Evolutionary conservation across 2,888 invertebrate genomes (phyloP), one percentile per base, ranked within the genome.

Genomic region (Prosopocoilus inquinatus): DNA sequence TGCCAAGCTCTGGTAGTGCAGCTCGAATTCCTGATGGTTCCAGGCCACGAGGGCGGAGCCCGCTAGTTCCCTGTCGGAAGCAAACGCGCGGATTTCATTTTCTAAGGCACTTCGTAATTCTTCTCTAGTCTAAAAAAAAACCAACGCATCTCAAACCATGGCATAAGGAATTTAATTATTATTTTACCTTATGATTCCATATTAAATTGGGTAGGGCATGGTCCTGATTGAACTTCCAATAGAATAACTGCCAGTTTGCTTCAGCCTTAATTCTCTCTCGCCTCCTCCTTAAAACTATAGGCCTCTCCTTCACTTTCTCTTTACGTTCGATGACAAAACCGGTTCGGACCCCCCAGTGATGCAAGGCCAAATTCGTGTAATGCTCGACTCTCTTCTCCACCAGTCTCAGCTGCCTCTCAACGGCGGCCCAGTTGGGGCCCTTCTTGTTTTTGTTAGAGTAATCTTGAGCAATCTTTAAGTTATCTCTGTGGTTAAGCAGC

Each of bases 11-110:
- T 90, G 88, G 80, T 99, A 99, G 69, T 88, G 87, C 9, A 97
- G 87, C 80, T 96, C 94, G 73, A 98, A 94, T 78, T 99, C 99
- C 38, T 91, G 88, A 80, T 98, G 95, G 81, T 99, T 99, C 99
- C 99, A 99, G 0, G 96, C 93, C 0, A 93, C 91, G 20, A 92
- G 81, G 48, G 85, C 82, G 16, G 84, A 83, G 16, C 90, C 90
- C 13, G 91, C 89, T 62, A 95, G 83, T 71, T 98, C 97, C 60
- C 94, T 87, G 78, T 97, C 97, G 3, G 88, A 87, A 0, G 85
- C 85, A 77, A 99, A 95, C 54, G 91, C 89, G 43, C 96, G 84
- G 50, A 97, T 85, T 78, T 99, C 98, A 74, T 90, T 93, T 73
- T 97, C 96, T 59, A 99, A 80, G 1, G 93, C 91, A 72, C 91